Conservation (phyloP, 2,113 vertebrate species). For the Elephas maximus region DNA sequence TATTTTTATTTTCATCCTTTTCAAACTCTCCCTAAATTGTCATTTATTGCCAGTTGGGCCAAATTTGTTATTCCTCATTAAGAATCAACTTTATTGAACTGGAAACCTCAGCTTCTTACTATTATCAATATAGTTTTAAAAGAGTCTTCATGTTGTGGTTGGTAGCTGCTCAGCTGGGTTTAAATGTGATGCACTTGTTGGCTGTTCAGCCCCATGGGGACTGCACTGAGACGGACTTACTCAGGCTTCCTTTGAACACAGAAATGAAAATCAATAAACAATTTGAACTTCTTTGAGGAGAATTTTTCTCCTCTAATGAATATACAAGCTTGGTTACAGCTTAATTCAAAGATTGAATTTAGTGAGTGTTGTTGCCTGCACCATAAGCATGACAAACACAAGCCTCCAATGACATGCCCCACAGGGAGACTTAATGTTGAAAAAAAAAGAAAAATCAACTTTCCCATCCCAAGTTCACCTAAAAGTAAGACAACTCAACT, state of each 20-base stretch:
- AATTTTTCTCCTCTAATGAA: slow-evolving; percentile 98
- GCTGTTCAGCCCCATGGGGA: slow-evolving; percentile 90
- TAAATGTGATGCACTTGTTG: slow-evolving; percentile 89
- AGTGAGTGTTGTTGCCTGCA: slow-evolving; percentile 89
- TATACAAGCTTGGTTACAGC: slow-evolving; percentile 98
- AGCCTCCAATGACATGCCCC: slow-evolving; percentile 85
- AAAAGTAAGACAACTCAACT: slow-evolving; percentile 70
- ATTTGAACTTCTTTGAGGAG: slow-evolving; percentile 99
- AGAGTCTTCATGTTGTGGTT: slow-evolving; percentile 88
- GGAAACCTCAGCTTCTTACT: slow-evolving; percentile 85
- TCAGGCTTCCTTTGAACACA: slow-evolving; percentile 96
- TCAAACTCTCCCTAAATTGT: slow-evolving; percentile 62
- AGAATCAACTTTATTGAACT: slow-evolving; percentile 85
- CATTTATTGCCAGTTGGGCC: slow-evolving; percentile 73
- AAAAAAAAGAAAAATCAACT: slow-evolving; percentile 15
- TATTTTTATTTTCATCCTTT: slow-evolving; percentile 62
- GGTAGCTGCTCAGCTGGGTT: slow-evolving; percentile 85
- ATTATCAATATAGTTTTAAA: slow-evolving; percentile 90
- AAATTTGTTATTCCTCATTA: slow-evolving; percentile 79
- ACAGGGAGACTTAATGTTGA: slow-evolving; percentile 82
- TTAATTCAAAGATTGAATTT: slow-evolving; percentile 93
- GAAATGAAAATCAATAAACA: slow-evolving; percentile 99
- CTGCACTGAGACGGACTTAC: slow-evolving; percentile 94
- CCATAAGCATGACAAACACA: slow-evolving; percentile 90
- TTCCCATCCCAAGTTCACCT: background rate